Base-by-base conservation (phyloP, 2,888 invertebrate species). In the Parnassius smintheus region DNA sequence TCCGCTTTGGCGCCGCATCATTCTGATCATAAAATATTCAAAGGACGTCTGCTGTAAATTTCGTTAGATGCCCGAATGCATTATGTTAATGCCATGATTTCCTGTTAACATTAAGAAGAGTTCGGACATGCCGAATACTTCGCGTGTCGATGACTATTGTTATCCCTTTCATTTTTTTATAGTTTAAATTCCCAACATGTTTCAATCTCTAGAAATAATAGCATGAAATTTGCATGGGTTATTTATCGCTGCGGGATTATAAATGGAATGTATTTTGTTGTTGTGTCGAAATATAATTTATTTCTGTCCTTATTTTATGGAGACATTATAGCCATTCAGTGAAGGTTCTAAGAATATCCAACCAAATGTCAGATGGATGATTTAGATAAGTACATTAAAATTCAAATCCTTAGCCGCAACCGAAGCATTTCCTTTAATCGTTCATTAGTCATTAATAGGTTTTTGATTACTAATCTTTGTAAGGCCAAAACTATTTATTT, bases 61-160 rank as follows among this genome's bases (percentile, higher is more conserved):
- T 82, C 72, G 78, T 82, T 76, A 75, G 80, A 80, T 80, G 83
- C 74, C 80, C 81, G 76, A 87, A 86, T 86, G 84, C 84, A 84
- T 86, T 86, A 90, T 89, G 88, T 77, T 80, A 86, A 85, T 88
- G 70, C 76, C 64, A 75, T 70, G 76, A 78, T 85, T 88, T 88
- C 83, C 87, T 87, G 84, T 80, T 81, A 88, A 83, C 75, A 73
- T 76, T 70, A 72, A 67, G 75, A 65, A 61, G 55, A 67, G 62
- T 58, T 64, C 61, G 60, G 65, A 66, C 64, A 60, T 46, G 56
- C 75, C 73, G 74, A 80, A 84, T 88, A 83, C 85, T 76, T 75
- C 64, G 81, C 84, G 78, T 81, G 80, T 76, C 79, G 83, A 80
- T 73, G 72, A 68, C 74, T 72, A 81, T 81, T 81, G 73, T 77